Evolutionary conservation across 2,888 invertebrate species (phyloP).

Genomic region (Blastobasis adustella): DNA sequence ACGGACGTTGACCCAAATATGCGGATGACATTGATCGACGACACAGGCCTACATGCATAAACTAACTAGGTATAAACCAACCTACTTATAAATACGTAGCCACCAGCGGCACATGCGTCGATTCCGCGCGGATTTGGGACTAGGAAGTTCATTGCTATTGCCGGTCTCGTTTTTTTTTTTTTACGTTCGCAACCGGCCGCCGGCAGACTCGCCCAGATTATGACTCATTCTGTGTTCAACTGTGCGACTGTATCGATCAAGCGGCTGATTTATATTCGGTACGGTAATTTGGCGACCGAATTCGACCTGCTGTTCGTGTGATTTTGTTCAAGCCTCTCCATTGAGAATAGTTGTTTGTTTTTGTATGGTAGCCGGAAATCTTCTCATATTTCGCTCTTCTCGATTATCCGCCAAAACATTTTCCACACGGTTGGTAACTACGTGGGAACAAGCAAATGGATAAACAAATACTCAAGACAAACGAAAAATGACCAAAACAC

Average conservation of each 20-base stretch:
- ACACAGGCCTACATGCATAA: constrained; percentile 47
- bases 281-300: no score
- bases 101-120: constrained; percentile 30
- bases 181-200: constrained; percentile 10
- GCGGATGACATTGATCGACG: constrained; percentile 73
- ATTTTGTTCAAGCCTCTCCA: no score
- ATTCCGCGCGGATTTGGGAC: constrained; percentile 45
- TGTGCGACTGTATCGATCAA: constrained; percentile 16
- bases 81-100: no score
- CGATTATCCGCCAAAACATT: no score
- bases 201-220: constrained; percentile 39
- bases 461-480: no score
- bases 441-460: no score
- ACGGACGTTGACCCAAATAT: constrained; percentile 71
- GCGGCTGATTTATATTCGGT: constrained; percentile 5
- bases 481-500: no score
- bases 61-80: constrained; percentile 32
- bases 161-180: constrained; percentile 32
- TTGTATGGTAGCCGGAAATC: no score
- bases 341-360: no score
- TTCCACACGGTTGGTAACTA: no score
- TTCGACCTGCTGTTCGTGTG: no score
- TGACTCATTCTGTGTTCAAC: constrained; percentile 33
- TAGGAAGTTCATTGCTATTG: constrained; percentile 61
- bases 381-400: no score